Evolutionary conservation across 2,888 invertebrate species (phyloP), one percentile per base, ranked within the genome.

Genomic region (Eristalis tenax): DNA sequence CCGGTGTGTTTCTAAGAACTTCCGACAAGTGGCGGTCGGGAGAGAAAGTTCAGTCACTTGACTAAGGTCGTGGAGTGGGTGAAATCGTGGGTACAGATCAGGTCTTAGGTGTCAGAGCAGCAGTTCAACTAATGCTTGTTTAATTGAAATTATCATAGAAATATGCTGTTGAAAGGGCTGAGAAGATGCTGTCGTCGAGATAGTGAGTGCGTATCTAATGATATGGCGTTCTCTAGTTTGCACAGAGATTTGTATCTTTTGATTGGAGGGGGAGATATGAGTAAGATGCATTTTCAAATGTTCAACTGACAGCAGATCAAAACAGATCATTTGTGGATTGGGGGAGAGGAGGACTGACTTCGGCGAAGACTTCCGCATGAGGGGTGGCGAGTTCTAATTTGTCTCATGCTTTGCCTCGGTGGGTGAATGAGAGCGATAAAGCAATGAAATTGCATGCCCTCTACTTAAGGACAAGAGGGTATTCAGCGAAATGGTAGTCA

Each of bases 41-140:
- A 75, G 71, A 83, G 83, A 71, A 86, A 70, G 78, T 84, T 81
- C 65, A 73, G 43, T 66, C 69, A 38, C 68, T 70, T 70, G 59
- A 50, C 28, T 28, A 26, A 70, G 81, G 81, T 69, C 50, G 22
- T 10, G 15, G 38, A 64, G 61, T 61, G 74, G 57, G 76, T 71
- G 69, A 85, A 85, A 81, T 15, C 61, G 65, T 78, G 74, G 68
- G 23, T 22, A 69, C 56, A n/a, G 50, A 23, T 15, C 40, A 57
- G 6, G 32, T 35, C 78, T 64, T 75, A 66, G 83, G 69, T 78
- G 82, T 63, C 38, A 65, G 64, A 18, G 28, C 57, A 18, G 28
- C 57, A 18, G 66, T 65, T 77, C 18, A 66, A 22, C 40, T 66
- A 28, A 76, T 76, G 75, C 40, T 38, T 32, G 59, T 76, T 76